Percentiles rank a stretch among this genome's conserved stretches.
Evolutionary conservation across 2,888 invertebrate species (phyloP).

Genomic region (Tromatobia lineatoria): DNA sequence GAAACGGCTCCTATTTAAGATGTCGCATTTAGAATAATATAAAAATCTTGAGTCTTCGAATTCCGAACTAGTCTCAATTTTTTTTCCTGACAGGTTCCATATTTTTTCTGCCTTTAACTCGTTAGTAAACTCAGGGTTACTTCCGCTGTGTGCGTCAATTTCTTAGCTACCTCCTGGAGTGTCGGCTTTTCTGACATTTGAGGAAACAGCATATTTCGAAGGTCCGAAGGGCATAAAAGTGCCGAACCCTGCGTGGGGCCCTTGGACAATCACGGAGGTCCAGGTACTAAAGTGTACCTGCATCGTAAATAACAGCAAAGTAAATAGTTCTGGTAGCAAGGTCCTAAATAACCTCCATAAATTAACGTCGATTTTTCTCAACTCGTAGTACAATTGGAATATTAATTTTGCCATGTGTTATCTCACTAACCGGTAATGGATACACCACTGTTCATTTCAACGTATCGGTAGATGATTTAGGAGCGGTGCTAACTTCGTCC

Average conservation of each 20-base stretch:
- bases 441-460: conserved; percentile 18
- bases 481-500: not conserved
- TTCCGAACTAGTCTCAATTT: no score
- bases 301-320: conserved; percentile 27
- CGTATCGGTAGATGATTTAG: conserved; percentile 31
- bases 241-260: not conserved
- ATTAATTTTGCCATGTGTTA: conserved; percentile 38
- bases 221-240: not conserved
- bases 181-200: not conserved
- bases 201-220: not conserved
- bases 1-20: no score
- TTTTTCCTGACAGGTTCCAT: not conserved
- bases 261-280: not conserved
- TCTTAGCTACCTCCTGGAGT: no score
- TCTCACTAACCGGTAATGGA: conserved; percentile 26
- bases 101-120: no score
- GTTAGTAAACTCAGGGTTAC: no score
- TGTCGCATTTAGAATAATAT: no score
- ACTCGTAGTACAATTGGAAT: conserved; percentile 30
- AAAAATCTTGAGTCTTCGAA: no score
- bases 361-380: conserved; percentile 8
- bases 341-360: conserved; percentile 6
- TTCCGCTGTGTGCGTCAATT: no score
- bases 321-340: conserved; percentile 27
- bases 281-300: conserved; percentile 2